phyloP scores from a whole-genome alignment of 2,797 vertebrate genomes.

The Crax fasciolata region DNA sequence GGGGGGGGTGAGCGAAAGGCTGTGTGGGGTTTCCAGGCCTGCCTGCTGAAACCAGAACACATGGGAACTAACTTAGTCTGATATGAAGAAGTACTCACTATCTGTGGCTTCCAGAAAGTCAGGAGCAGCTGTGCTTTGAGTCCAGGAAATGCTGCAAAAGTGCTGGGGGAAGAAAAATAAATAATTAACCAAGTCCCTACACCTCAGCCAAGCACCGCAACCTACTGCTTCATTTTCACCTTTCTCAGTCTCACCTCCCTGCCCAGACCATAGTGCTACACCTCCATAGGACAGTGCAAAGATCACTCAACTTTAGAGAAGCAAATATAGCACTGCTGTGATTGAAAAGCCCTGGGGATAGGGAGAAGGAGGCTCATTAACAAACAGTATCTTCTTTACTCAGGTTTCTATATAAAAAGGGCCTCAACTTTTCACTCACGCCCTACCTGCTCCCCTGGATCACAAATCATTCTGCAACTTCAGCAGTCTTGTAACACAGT shows the following conservation, averaged over 20 bases:
- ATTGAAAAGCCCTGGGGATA: neutral
- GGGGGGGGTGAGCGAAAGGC: no score
- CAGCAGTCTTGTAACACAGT: neutral
- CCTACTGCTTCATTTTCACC: neutral
- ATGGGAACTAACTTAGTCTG: neutral
- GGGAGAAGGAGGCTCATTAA: neutral
- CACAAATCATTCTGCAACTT: neutral
- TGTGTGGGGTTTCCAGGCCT: no score
- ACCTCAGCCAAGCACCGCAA: neutral
- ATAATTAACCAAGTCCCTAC: neutral
- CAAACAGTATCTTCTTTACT: neutral
- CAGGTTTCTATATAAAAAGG: neutral
- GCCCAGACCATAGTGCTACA: neutral
- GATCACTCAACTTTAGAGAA: neutral
- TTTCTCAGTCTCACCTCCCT: neutral
- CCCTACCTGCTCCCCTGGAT: neutral
- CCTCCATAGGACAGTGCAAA: neutral
- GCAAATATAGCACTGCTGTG: neutral
- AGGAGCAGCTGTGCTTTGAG: neutral
- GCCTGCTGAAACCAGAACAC: no score
- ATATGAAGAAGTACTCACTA: neutral
- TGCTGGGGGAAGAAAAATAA: neutral
- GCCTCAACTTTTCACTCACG: neutral
- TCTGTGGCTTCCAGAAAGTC: neutral
- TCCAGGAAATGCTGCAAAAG: neutral